These are phyloP conservation scores for Diachasma alloeum DNA, from an alignment of 1,140 invertebrate species.

Conservation along the genomic window DNA sequence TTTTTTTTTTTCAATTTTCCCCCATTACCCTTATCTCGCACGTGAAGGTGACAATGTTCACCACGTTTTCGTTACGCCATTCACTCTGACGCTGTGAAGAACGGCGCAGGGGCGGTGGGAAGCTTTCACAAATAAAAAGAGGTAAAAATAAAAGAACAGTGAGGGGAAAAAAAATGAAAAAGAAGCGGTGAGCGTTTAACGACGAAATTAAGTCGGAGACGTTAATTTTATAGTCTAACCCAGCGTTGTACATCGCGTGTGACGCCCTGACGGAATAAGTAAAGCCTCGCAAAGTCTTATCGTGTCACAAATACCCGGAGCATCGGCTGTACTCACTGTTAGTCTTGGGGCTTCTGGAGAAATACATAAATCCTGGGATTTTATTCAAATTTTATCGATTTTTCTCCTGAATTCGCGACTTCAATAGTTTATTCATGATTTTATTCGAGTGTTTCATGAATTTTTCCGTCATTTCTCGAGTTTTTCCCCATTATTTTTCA, in stretches of 20 bases:
- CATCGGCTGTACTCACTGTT: neutral
- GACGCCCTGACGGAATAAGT: conserved; percentile 21
- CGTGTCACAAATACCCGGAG: neutral
- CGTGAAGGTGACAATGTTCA: conserved; percentile 9
- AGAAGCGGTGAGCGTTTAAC: conserved; percentile 12
- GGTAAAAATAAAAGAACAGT: neutral
- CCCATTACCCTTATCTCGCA: neutral
- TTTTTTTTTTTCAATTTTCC: neutral
- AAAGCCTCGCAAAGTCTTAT: conserved; percentile 25
- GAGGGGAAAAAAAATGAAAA: neutral
- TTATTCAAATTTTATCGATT: too few relatives aligned
- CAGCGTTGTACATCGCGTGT: conserved; percentile 20
- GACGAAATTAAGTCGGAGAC: conserved; percentile 26
- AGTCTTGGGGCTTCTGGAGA: neutral
- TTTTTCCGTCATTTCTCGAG: neutral
- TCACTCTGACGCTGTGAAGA: neutral
- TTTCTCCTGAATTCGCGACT: too few relatives aligned
- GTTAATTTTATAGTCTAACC: conserved; percentile 20
- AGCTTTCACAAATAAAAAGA: conserved; percentile 1
- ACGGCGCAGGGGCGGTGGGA: neutral
- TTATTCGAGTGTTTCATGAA: neutral
- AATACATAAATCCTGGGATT: neutral
- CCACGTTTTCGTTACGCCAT: neutral
- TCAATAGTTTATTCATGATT: too few relatives aligned
- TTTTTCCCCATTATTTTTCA: too few relatives aligned